Evolutionary conservation across 2,113 vertebrate genomes (phyloP).

Genomic region (Okapia johnstoni): DNA sequence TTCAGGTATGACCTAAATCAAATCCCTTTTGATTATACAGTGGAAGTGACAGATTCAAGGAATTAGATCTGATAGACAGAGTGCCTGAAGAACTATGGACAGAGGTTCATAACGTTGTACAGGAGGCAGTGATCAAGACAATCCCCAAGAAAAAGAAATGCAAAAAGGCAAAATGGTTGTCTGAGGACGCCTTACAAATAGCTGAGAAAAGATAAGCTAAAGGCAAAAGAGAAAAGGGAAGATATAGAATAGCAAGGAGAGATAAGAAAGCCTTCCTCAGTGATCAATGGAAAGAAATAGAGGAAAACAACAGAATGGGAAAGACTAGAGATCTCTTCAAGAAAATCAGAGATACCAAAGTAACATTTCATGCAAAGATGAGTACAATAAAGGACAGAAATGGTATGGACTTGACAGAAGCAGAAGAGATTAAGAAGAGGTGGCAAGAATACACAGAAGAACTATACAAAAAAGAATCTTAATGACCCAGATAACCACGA

Average conservation of each 20-base stretch:
- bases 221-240: not conserved
- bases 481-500: not conserved
- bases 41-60: not conserved
- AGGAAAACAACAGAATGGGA: not conserved
- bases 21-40: not conserved
- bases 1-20: not conserved
- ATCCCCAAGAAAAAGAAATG: not conserved
- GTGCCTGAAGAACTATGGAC: not conserved
- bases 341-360: not conserved
- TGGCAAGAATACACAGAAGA: not conserved
- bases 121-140: not conserved
- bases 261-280: not conserved
- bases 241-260: not conserved
- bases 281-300: not conserved
- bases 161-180: not conserved
- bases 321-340: not conserved
- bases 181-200: not conserved
- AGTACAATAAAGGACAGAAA: not conserved
- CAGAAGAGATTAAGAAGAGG: not conserved
- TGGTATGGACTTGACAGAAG: not conserved
- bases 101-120: not conserved
- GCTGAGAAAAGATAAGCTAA: not conserved
- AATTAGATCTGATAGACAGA: not conserved
- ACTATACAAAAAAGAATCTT: not conserved
- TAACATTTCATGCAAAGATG: not conserved